Conservation (phyloP, 2,797 vertebrate genomes). For the Pseudotriccus pelzelni region DNA sequence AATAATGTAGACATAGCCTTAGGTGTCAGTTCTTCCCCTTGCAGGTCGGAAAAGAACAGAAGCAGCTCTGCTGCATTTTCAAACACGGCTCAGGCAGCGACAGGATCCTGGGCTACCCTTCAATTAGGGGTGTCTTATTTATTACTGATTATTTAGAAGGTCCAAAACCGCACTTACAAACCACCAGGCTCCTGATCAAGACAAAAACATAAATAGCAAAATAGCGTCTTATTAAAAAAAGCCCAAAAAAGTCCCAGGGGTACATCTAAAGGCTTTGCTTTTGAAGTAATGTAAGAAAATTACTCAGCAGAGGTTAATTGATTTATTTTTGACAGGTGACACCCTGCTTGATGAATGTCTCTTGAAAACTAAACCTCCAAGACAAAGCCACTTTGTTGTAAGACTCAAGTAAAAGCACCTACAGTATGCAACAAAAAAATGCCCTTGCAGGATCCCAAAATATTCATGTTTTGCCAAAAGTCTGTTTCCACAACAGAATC, state of each 20-base stretch:
- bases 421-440: not conserved
- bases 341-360: not conserved
- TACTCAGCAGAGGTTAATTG: not conserved
- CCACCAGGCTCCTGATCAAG: slow-evolving; percentile 37
- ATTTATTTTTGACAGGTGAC: slow-evolving; percentile 8
- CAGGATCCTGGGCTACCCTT: not conserved
- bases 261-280: not conserved
- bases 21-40: slow-evolving; percentile 71
- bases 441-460: not conserved
- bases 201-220: not conserved
- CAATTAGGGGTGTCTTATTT: slow-evolving; percentile 2
- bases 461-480: not conserved
- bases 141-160: slow-evolving; percentile 44
- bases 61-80: slow-evolving; percentile 51
- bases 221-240: not conserved
- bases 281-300: not conserved
- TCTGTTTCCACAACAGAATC: not conserved
- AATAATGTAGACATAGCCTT: slow-evolving; percentile 77
- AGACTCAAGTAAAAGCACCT: not conserved
- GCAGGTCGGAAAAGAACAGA: slow-evolving; percentile 52
- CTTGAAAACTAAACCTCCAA: not conserved
- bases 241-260: not conserved
- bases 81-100: not conserved
- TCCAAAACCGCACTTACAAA: slow-evolving; percentile 28
- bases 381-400: not conserved